Conservation (phyloP, 2,888 invertebrate genomes). For the Leptopilina drosophilae region DNA sequence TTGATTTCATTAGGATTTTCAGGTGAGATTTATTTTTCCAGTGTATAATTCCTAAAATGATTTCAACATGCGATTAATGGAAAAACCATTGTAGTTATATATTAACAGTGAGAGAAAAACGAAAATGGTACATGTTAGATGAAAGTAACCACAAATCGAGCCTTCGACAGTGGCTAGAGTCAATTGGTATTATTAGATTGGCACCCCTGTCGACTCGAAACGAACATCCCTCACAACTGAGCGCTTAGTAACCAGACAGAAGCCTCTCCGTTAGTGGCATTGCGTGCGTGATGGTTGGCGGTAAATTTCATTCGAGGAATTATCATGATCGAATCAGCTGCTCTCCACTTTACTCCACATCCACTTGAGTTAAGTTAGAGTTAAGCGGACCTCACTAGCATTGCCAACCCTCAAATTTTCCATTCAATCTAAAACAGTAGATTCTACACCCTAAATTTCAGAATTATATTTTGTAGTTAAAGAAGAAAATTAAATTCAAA, state of each 20-base stretch:
- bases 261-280: conserved; percentile 57
- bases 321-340: conserved; percentile 77
- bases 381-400: conserved; percentile 57
- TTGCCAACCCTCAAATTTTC: conserved; percentile 57
- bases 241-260: conserved; percentile 43
- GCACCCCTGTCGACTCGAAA: conserved; percentile 67
- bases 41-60: too few relatives aligned
- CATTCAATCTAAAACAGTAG: conserved; percentile 52
- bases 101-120: conserved; percentile 2
- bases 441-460: conserved; percentile 29
- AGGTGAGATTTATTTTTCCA: too few relatives aligned
- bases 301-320: conserved; percentile 77
- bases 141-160: conserved; percentile 68
- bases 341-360: conserved; percentile 60
- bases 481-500: neutral
- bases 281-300: conserved; percentile 73
- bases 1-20: too few relatives aligned
- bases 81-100: conserved; percentile 26
- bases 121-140: conserved; percentile 6
- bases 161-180: conserved; percentile 69
- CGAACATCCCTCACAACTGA: conserved; percentile 62
- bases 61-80: too few relatives aligned
- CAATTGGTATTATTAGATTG: conserved; percentile 77
- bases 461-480: conserved; percentile 7
- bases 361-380: conserved; percentile 65